phyloP scores from a whole-genome alignment of 1,140 invertebrate species.

The Uloborus diversus region DNA sequence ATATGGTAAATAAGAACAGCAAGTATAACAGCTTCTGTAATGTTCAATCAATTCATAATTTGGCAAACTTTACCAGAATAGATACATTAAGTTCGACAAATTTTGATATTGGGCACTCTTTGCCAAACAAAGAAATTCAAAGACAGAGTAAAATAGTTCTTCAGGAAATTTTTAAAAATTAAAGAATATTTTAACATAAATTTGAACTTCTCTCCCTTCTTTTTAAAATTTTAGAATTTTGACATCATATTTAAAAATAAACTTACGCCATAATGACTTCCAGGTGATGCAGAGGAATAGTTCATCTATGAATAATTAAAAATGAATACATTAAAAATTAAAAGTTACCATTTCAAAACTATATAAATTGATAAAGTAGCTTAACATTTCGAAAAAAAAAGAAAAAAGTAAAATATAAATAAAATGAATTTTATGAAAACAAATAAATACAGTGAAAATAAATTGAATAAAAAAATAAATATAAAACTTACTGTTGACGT shows the following conservation, averaged over 20 bases:
- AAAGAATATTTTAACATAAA: no score
- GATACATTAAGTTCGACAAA: no score
- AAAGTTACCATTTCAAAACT: neutral
- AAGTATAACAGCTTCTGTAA: no score
- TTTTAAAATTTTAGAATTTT: neutral
- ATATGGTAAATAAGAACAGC: no score
- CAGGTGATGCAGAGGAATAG: slow-evolving; percentile 89
- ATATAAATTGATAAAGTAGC: neutral
- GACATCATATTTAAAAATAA: neutral
- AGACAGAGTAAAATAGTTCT: no score
- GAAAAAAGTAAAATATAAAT: neutral
- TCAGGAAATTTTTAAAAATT: no score
- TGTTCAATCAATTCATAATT: no score
- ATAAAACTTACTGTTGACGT: slow-evolving; percentile 77
- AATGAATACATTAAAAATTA: neutral
- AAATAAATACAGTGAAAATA: neutral
- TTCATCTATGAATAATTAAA: slow-evolving; percentile 73
- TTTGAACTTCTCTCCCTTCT: no score
- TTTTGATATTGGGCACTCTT: no score
- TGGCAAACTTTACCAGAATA: no score
- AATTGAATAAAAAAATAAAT: neutral
- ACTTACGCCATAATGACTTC: slow-evolving; percentile 74
- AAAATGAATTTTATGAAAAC: neutral
- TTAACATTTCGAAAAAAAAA: neutral
- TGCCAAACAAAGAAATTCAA: no score